Evolutionary conservation across 2,888 invertebrate genomes (phyloP).

Genomic region (Frankliniella intonsa): DNA sequence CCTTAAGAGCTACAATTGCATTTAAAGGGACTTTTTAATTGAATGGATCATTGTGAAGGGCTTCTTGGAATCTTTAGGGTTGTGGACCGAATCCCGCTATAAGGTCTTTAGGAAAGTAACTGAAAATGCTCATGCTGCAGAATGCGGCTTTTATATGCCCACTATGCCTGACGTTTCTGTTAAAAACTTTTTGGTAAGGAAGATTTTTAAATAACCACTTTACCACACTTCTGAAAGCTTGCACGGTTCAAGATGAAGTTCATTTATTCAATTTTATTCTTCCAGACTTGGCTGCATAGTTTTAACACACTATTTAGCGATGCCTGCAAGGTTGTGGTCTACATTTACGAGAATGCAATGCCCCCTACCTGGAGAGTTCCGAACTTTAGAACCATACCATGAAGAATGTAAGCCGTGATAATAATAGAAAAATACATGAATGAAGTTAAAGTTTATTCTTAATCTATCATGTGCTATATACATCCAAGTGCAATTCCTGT

Average conservation of each 20-base stretch:
- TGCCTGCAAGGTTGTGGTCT: conserved; percentile 82
- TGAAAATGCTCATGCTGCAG: conserved; percentile 92
- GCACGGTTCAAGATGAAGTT: neutral
- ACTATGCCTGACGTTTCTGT: conserved; percentile 85
- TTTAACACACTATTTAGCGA: conserved; percentile 83
- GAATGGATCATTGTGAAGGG: conserved; percentile 94
- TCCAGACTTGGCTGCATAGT: conserved; percentile 86
- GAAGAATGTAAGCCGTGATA: conserved; percentile 88
- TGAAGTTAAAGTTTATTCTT: neutral
- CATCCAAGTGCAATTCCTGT: neutral
- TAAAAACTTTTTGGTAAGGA: conserved; percentile 76
- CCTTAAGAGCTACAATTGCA: conserved; percentile 83
- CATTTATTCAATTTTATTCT: conserved; percentile 38
- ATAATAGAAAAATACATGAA: conserved; percentile 27
- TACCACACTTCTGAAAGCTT: no score
- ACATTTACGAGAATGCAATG: conserved; percentile 74
- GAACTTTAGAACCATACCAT: conserved; percentile 86
- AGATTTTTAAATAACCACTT: conserved; percentile 22
- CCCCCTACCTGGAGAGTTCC: conserved; percentile 94
- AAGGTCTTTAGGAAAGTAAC: conserved; percentile 91
- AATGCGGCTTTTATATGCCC: conserved; percentile 90
- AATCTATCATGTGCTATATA: neutral
- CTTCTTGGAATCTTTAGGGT: conserved; percentile 77
- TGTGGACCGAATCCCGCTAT: conserved; percentile 89
- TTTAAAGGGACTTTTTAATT: conserved; percentile 89